Conservation (phyloP, 2,888 invertebrate species). For the Phorcus lineatus region DNA sequence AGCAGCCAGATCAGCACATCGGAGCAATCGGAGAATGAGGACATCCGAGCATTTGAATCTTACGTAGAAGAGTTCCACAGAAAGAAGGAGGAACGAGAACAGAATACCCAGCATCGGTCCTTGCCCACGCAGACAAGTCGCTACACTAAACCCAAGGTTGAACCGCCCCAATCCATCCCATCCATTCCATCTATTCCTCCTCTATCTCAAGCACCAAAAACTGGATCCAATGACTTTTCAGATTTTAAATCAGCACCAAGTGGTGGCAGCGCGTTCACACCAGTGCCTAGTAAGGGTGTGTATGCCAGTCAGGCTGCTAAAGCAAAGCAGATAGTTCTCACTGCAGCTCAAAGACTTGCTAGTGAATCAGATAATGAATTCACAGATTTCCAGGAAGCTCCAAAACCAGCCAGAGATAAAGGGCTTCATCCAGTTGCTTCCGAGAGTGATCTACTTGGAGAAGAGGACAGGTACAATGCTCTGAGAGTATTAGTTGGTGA, state of each 20-base stretch:
- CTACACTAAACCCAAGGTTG: neutral
- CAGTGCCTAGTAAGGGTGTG: neutral
- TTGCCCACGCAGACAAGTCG: neutral
- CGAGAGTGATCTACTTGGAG: conserved; percentile 56
- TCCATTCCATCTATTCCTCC: conserved; percentile 18
- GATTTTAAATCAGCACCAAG: conserved; percentile 65
- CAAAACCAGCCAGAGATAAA: neutral
- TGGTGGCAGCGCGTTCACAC: neutral
- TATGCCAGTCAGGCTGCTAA: neutral
- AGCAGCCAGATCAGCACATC: conserved; percentile 67
- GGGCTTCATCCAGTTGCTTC: conserved; percentile 29
- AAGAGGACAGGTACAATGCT: conserved; percentile 69
- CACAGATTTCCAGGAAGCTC: conserved; percentile 37
- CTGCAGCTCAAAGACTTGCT: conserved; percentile 2
- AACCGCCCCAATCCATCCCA: conserved; percentile 17
- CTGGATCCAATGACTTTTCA: conserved; percentile 57
- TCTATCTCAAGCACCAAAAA: conserved; percentile 19
- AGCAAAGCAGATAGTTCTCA: neutral
- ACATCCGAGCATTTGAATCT: conserved; percentile 65
- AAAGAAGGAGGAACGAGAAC: conserved; percentile 47
- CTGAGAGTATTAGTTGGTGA: conserved; percentile 53
- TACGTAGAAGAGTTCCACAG: conserved; percentile 66
- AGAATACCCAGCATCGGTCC: conserved; percentile 57
- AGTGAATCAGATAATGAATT: conserved; percentile 28
- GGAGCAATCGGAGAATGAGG: conserved; percentile 69